Base-by-base conservation (phyloP, 2,113 vertebrate genomes). In the Eptatretus burgeri region DNA sequence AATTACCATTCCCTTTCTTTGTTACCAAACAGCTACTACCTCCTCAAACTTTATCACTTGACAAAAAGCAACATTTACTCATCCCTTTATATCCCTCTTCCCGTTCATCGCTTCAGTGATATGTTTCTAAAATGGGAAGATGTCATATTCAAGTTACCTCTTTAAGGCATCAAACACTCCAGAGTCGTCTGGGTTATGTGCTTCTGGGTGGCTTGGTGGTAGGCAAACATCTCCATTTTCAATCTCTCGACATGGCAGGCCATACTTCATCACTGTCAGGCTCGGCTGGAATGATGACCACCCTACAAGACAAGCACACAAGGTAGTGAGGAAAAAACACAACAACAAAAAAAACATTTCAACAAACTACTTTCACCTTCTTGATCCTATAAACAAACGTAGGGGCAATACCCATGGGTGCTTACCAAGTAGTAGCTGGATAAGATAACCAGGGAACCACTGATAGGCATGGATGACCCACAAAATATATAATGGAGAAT, bases 141-240 rank as follows among this genome's bases (percentile, higher is more conserved):
- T 60, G 56, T 17, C n/a, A n/a, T 20, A 20, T 60, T 60, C 12
- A 11, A 60, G n/a, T 17, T 17, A 94, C 89, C 91, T 98, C 80
- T 84, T 91, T 80, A 98, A 98, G 68, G 91, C 95, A 80, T 95
- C 89, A 79, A 98, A 95, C 75, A 95, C 89, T 67, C 89, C 85
- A 52, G 91, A 98, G 81, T 98, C 87, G 69, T 93, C 89, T 75
- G 88, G 94, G 76, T 93, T 95, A 74, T 94, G 88, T 78, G 89
- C 82, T 76, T 93, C 85, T 56, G 84, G 83, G 78, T 98, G 91
- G 78, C 82, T 88, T 66, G 87, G 91, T 73, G 91, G 91, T 77
- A 98, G 85, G 76, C 91, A 98, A 71, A 87, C 69, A 70, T 95
- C 86, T 67, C 86, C 89, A 74, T 84, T 69, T 70, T 94, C 83